Conservation (phyloP, 2,888 invertebrate genomes). For the Drosophila imparisetae region DNA sequence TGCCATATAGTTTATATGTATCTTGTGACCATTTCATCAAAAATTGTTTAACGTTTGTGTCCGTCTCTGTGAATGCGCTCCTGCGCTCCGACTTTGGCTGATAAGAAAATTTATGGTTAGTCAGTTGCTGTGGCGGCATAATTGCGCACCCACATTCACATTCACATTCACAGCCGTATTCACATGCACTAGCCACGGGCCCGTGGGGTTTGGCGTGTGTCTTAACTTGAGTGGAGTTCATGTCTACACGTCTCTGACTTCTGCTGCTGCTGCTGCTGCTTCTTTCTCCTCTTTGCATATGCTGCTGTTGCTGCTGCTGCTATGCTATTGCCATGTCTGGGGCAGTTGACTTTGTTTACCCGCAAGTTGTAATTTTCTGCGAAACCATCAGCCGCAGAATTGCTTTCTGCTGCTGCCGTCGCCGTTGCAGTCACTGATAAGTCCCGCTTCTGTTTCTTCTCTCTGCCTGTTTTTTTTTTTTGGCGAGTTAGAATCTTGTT, state of each 20-base stretch:
- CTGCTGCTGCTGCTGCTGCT: background rate
- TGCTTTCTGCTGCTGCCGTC: conserved; percentile 59
- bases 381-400: conserved; percentile 76
- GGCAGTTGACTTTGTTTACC: conserved; percentile 74
- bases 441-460: conserved; percentile 67
- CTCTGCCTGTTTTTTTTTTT: background rate
- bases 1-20: background rate
- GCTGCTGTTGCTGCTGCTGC: conserved; percentile 5
- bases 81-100: conserved; percentile 50
- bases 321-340: conserved; percentile 14
- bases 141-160: conserved; percentile 75
- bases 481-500: conserved; percentile 20
- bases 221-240: conserved; percentile 45
- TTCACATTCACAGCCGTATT: background rate
- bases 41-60: background rate
- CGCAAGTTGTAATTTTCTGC: conserved; percentile 79
- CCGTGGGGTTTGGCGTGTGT: conserved; percentile 61
- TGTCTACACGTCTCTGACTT: conserved; percentile 22
- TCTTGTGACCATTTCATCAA: background rate
- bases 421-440: conserved; percentile 56
- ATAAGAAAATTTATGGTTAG: conserved; percentile 78
- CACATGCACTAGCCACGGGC: conserved; percentile 34
- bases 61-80: conserved; percentile 41
- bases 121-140: conserved; percentile 73
- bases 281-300: background rate